Evolutionary conservation across 2,797 vertebrate genomes (phyloP).

Genomic region (Pipistrellus pygmaeus): DNA sequence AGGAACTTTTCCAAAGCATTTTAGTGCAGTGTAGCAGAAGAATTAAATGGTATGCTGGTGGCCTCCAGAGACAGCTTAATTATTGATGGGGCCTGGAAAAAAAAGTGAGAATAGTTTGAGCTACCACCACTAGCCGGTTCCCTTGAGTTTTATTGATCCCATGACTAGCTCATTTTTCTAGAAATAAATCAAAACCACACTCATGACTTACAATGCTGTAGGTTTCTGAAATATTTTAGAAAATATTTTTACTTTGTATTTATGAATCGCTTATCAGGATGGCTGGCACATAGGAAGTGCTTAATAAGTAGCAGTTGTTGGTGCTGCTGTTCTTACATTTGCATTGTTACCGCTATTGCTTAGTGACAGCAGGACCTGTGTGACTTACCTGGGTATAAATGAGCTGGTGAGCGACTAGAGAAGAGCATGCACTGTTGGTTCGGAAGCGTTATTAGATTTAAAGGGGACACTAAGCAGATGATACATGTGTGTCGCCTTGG

Average conservation of each 20-base stretch:
- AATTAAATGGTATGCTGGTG: constrained; percentile 73
- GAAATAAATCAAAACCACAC: constrained; percentile 50
- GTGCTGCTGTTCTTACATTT: not conserved
- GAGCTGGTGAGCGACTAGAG: not conserved
- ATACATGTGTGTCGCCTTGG: not conserved
- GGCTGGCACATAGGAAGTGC: not conserved
- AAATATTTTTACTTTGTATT: constrained; percentile 41
- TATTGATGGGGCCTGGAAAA: constrained; percentile 68
- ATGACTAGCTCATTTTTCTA: constrained; percentile 3
- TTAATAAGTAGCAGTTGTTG: not conserved
- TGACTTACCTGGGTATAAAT: not conserved
- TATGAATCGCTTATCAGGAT: not conserved
- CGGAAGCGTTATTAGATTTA: constrained; percentile 30
- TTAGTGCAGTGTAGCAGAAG: constrained; percentile 71
- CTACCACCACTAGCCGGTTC: not conserved
- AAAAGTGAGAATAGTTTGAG: constrained; percentile 45
- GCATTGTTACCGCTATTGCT: not conserved
- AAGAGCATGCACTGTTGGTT: not conserved
- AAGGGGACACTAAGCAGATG: not conserved
- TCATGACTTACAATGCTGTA: not conserved
- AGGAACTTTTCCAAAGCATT: constrained; percentile 66
- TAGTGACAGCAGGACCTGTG: not conserved
- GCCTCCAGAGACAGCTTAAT: constrained; percentile 66
- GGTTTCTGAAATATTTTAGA: constrained; percentile 58
- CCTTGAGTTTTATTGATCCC: constrained; percentile 35